Base-by-base conservation (phyloP, 1,140 invertebrate species). In the Drosophila nasuta region DNA sequence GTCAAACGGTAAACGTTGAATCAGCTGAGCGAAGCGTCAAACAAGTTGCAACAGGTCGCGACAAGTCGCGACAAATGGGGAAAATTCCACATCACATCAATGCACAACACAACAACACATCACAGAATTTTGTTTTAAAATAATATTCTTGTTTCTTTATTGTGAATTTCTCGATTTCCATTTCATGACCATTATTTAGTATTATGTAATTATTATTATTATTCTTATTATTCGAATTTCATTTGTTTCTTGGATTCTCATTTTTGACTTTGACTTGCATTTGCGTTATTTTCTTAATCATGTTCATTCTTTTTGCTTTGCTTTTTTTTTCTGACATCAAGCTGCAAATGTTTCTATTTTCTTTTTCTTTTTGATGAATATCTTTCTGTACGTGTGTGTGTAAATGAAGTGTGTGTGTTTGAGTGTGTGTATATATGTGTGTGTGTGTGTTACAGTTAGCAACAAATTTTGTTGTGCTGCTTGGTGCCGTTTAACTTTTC, bases 111-210 rank as follows among this genome's bases (percentile, higher is more conserved):
- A 25, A 43, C 33, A 5, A 33, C 5, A 33, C 33, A 35, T 38
- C 8, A 41, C 7, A 41, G 3, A 41, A 11, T 41, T 63, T 63
- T 25, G 59, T 43, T 72, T 87, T 88, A 82, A 83, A 88, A 87
- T 82, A 75, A 83, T 88, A 77, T 70, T 38, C 35, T 82, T 66
- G 60, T 80, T 87, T 87, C 77, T 87, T 87, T 87, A 87, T 87
- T 88, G 67, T 70, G 77, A 87, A 88, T 82, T 25, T 58, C 82
- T 79, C 48, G 30, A 73, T 49, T 62, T 70, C 73, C 51, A 66
- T 73, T 79, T 76, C 20, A 49, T 49, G 1, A 25, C n/a, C 46
- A 65, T 41, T 59, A 66, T 38, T 41, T 49, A 65, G 76, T 72
- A 74, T 63, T 52, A 57, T 57, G 20, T 79, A 52, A 79, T 48